Evolutionary conservation across 2,797 vertebrate species (phyloP), one percentile per base, ranked within the genome.

Genomic region (Cyclopterus lumpus): DNA sequence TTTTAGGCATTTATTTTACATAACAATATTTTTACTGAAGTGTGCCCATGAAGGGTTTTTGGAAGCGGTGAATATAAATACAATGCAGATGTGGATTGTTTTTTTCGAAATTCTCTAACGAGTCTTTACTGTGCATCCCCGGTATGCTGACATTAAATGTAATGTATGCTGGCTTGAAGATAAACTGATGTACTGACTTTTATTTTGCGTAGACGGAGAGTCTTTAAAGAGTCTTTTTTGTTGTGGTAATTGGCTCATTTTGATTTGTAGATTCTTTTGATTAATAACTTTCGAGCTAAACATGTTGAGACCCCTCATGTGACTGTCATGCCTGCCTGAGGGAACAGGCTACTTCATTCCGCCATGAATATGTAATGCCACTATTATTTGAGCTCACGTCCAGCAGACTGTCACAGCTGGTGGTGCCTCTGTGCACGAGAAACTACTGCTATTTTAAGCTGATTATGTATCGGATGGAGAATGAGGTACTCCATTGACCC

Each of bases 261-360:
- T 7, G 11, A 69, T 48, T 71, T 66, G 22, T 58, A 48, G 12
- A 66, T 34, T 70, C 3, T 65, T n/a, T 24, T 49, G 34, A 20
- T 51, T 46, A 64, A 74, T 79, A 7, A 60, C 67, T 71, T 46
- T 15, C 16, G 24, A 55, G 58, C 36, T 73, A 18, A 59, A 44
- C 30, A 53, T 5, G 18, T 42, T 51, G 16, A 28, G 64, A 44
- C 5, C 6, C 70, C 38, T 73, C 83, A 84, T 84, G 81, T 91
- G 86, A 88, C 71, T 76, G 24, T 86, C 61, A 75, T 75, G 82
- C 67, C 75, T 58, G 57, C 63, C 1, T 11, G 54, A 40, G 53
- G 85, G 85, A 82, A 67, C 42, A 3, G 64, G 15, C 57, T 30
- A 6, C 49, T 74, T 59, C 61, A 57, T 44, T 72, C n/a, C 38